phyloP scores from a whole-genome alignment of 2,113 vertebrate genomes.

The Athene cunicularia region DNA sequence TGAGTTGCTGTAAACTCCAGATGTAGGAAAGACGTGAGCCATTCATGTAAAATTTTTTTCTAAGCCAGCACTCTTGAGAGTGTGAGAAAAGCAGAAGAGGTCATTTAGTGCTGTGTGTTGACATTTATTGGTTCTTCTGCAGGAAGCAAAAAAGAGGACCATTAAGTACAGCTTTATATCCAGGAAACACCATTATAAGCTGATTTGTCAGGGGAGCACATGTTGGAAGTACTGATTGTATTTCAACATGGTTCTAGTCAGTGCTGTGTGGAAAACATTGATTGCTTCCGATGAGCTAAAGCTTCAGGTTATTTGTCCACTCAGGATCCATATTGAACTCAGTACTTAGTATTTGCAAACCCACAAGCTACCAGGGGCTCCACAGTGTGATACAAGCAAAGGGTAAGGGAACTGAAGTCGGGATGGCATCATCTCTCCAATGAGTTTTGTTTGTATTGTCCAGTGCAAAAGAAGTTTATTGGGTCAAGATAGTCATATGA shows the following conservation, averaged over 20 bases:
- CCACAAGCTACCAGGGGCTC: not conserved
- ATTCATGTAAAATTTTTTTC: not conserved
- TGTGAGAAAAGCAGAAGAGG: not conserved
- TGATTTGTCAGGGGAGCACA: not conserved
- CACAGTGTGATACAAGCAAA: not conserved
- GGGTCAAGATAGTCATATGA: not conserved
- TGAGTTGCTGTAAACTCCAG: not conserved
- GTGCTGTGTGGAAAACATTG: not conserved
- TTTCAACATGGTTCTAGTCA: not conserved
- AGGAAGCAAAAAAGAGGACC: not conserved
- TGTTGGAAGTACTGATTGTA: not conserved
- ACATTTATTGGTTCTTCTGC: not conserved
- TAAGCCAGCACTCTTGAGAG: not conserved
- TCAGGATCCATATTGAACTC: not conserved
- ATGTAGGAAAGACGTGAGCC: not conserved
- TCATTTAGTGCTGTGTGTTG: not conserved
- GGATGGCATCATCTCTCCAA: not conserved
- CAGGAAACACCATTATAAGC: constrained; percentile 30
- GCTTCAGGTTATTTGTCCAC: not conserved
- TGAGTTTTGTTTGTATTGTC: not conserved
- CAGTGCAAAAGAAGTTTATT: not conserved
- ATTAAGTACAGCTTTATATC: constrained; percentile 2
- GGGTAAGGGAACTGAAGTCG: not conserved
- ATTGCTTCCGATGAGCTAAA: not conserved
- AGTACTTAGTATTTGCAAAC: rapidly evolving